Conservation (phyloP, 2,888 invertebrate genomes). For the Perizoma flavofasciatum region DNA sequence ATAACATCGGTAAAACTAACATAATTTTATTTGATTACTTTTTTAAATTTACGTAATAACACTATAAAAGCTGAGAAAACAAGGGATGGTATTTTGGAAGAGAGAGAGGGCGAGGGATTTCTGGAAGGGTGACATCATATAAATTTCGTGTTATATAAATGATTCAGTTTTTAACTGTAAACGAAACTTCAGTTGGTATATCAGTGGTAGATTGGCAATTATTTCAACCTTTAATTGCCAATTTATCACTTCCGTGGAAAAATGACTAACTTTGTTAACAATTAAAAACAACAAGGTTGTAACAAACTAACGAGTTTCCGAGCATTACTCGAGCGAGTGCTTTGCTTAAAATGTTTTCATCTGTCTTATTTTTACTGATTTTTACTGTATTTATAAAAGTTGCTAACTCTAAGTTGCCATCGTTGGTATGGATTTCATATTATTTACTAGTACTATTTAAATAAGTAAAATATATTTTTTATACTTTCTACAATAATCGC, state of each 20-base stretch:
- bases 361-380: slow-evolving; percentile 17
- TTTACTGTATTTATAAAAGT: slow-evolving; percentile 18
- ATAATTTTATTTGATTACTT: no score
- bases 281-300: slow-evolving; percentile 2
- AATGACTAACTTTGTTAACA: slow-evolving; percentile 6
- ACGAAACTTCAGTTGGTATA: no score
- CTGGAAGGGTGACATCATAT: no score
- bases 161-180: no score
- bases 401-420: slow-evolving; percentile 23
- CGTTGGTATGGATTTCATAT: slow-evolving; percentile 16
- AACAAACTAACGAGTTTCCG: background rate
- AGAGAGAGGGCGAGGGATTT: no score
- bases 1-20: no score
- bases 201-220: no score
- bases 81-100: no score
- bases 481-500: background rate
- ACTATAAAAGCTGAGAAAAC: no score
- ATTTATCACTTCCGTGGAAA: background rate
- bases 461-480: background rate
- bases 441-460: background rate
- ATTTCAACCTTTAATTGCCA: slow-evolving; percentile 2
- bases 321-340: background rate
- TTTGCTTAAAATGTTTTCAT: slow-evolving; percentile 7
- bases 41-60: no score
- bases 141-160: no score